Base-by-base conservation (phyloP, 2,888 invertebrate species). In the Tetramorium bicarinatum region DNA sequence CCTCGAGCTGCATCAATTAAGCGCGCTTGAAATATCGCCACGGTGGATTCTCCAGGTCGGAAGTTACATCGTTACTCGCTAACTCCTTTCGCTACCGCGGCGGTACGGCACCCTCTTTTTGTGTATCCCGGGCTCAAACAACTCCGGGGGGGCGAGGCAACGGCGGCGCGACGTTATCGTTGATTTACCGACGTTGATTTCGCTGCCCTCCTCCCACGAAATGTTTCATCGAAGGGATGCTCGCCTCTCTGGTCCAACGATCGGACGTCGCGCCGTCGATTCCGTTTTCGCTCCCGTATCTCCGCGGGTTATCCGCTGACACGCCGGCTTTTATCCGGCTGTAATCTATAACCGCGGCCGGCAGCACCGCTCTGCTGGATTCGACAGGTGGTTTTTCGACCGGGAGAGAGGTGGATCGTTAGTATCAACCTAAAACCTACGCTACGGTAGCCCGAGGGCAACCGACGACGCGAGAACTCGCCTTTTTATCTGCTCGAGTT, bases 341-440 rank as follows among this genome's bases (percentile, higher is more conserved):
- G 79, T 71, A 79, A 79, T 79, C 79, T 79, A 71, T 79, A 79
- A 79, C 79, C 72, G 72, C 71, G 62, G 64, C 62, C 49, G 47
- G 72, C 75, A 44, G 41, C 76, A 25, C 25, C 66, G 64, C 72
- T 69, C 56, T 18, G 44, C 72, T 64, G 69, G 67, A 75, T 84
- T 80, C 85, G 84, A 85, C 85, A 85, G 85, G 85, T 85, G 85
- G 85, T 85, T 85, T 85, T 85, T 85, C 84, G 85, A 64, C 61
- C 75, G 74, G 62, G 66, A 62, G n/a, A 38, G 61, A 62, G 59
- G 62, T 75, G 52, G 74, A 79, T 84, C 85, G 85, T 85, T 85
- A 85, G 84, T 77, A 79, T 79, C 71, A 79, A 71, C 77, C 67
- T 77, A 54, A 77, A 67, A 77, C 79, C 72, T 71, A 71, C 71